These are phyloP conservation scores for Epizoanthus illoricatus DNA, from an alignment of 92 coral and sea anemone genomes.

Conservation along the genomic window DNA sequence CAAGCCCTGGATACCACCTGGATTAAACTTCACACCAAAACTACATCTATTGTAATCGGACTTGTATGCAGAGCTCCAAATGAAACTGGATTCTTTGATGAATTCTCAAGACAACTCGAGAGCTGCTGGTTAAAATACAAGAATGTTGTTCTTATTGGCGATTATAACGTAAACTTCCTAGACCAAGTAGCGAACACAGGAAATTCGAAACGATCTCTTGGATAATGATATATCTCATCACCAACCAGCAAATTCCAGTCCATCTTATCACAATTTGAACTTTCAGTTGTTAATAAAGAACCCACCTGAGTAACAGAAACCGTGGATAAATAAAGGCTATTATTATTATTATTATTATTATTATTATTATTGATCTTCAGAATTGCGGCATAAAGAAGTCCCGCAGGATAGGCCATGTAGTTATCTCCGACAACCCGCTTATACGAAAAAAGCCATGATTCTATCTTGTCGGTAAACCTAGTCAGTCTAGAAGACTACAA, in stretches of 20 bases:
- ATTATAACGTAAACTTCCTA: constrained; percentile 49
- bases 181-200: constrained; percentile 37
- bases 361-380: no score
- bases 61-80: constrained; percentile 45
- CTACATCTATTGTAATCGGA: constrained; percentile 40
- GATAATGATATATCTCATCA: constrained; percentile 38
- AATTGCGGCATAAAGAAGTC: no score
- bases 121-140: constrained; percentile 50
- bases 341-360: no score
- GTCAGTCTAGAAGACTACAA: no score
- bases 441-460: no score
- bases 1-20: constrained; percentile 37
- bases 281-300: constrained; percentile 47
- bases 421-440: no score
- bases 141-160: constrained; percentile 50
- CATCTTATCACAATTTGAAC: constrained; percentile 44
- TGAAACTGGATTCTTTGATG: constrained; percentile 42
- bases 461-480: no score
- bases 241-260: constrained; percentile 40
- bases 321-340: no score
- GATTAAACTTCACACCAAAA: constrained; percentile 42
- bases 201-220: constrained; percentile 12
- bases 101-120: constrained; percentile 39
- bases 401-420: no score
- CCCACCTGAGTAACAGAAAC: constrained; percentile 54